A percentile compares a stretch with the other conserved stretches of the same genome.
Evolutionary conservation across 2,113 vertebrate genomes (phyloP).

Genomic region (Clarias magur): DNA sequence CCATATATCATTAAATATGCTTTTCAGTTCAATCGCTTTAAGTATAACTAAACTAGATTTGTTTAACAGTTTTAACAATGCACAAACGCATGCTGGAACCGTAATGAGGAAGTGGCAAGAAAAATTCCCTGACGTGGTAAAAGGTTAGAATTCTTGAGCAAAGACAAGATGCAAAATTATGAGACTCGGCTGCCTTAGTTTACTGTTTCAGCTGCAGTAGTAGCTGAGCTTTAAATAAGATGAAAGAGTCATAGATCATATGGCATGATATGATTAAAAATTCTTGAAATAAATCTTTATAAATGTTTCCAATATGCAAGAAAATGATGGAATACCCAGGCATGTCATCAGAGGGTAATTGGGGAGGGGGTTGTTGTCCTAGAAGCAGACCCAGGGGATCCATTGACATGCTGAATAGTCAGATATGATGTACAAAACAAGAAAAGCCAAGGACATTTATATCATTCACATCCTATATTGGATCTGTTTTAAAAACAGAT

Average conservation of each 20-base stretch:
- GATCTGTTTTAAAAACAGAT: background rate
- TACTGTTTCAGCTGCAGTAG: background rate
- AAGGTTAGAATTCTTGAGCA: background rate
- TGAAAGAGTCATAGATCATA: background rate
- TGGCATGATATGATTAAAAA: background rate
- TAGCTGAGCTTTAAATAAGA: background rate
- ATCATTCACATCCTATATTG: background rate
- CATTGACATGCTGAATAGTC: constrained; percentile 1
- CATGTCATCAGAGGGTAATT: background rate
- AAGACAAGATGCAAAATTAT: background rate
- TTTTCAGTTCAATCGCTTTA: background rate
- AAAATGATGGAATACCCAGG: background rate
- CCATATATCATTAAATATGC: background rate
- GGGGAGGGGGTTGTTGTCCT: background rate
- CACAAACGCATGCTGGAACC: background rate
- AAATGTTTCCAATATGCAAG: background rate
- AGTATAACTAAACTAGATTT: background rate
- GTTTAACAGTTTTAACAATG: constrained; percentile 1
- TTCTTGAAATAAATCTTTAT: background rate
- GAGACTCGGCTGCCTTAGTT: background rate
- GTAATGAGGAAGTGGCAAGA: background rate
- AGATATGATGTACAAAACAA: background rate
- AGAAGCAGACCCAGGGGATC: background rate
- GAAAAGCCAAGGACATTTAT: background rate
- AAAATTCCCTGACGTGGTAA: background rate